Evolutionary conservation across 2,888 invertebrate genomes (phyloP), one percentile per base, ranked within the genome.

Genomic region (Erebia epiphron): DNA sequence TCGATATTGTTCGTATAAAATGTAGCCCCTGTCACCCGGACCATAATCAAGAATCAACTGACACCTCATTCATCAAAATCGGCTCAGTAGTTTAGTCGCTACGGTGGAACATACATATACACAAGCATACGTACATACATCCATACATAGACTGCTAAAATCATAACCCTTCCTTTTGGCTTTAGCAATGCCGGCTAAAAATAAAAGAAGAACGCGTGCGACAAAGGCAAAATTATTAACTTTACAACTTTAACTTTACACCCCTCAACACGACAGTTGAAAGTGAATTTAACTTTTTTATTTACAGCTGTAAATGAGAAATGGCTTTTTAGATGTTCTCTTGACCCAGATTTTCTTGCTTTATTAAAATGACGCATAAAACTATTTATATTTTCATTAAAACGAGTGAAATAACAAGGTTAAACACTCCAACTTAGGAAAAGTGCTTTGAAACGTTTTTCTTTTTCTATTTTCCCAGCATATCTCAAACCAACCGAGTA

Each of bases 221-320:
- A 61, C 52, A 60, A 54, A 64, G 58, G 65, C 71, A 71, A 46
- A 46, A 3, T 11, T 3, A 71, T 74, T 71, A 73, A 71, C 60
- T 35, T 67, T 70, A 73, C 61, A 69, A 66, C 16, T 69, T 71
- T 56, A 57, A 69, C 50, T 72, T 73, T 68, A 74, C 57, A 70
- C 71, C 71, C 67, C 60, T 67, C 68, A 69, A 65, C 75, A 71
- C 71, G 73, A 68, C 63, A 70, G 10, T 52, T 63, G 18, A 64
- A 71, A 68, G 68, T 66, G 57, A 69, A 71, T 66, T 72, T 64
- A 43, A 57, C 62, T 64, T 46, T 68, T 69, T 57, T 64, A 73
- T 73, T 68, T 41, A 64, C 35, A 4, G 52, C 65, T 62, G 26
- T 46, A 68, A 73, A 70, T 68, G 67, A 56, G 18, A 26, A 62